These are phyloP conservation scores for Pelecanus crispus DNA, from an alignment of 2,113 vertebrate species.

Conservation along the genomic window DNA sequence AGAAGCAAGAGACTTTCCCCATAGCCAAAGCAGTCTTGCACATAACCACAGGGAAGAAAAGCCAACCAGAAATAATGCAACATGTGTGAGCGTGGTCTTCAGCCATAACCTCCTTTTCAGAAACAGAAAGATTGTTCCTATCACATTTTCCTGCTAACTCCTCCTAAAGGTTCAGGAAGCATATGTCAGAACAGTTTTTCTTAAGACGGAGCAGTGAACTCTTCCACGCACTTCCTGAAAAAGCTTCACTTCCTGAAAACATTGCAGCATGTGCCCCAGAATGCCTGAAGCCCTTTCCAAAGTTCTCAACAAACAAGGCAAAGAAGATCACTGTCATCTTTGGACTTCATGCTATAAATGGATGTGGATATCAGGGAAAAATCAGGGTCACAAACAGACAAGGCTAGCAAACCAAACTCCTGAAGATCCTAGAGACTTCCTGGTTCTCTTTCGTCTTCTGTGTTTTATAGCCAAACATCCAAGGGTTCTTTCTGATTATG, in stretches of 20 bases:
- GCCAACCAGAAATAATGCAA: neutral
- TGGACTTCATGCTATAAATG: neutral
- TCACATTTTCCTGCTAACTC: neutral
- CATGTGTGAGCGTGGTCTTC: neutral
- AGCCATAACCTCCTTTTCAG: neutral
- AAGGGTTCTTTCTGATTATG: neutral
- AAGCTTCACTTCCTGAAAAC: neutral
- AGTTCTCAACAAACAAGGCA: neutral
- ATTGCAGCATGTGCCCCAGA: neutral
- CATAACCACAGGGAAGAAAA: neutral
- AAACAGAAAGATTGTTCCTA: neutral
- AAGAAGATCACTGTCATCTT: neutral
- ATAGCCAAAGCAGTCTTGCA: neutral
- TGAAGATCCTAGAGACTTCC: neutral
- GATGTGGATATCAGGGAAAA: neutral
- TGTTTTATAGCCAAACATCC: neutral
- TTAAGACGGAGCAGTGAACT: neutral
- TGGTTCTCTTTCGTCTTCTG: neutral
- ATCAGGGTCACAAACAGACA: neutral
- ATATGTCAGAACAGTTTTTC: neutral
- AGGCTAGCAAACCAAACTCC: neutral
- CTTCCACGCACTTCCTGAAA: neutral
- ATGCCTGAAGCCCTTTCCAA: neutral
- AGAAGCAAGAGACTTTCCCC: neutral
- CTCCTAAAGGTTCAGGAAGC: neutral